These are phyloP conservation scores for Eumacrocentrus americanus DNA, from an alignment of 2,888 invertebrate species.

Conservation along the genomic window DNA sequence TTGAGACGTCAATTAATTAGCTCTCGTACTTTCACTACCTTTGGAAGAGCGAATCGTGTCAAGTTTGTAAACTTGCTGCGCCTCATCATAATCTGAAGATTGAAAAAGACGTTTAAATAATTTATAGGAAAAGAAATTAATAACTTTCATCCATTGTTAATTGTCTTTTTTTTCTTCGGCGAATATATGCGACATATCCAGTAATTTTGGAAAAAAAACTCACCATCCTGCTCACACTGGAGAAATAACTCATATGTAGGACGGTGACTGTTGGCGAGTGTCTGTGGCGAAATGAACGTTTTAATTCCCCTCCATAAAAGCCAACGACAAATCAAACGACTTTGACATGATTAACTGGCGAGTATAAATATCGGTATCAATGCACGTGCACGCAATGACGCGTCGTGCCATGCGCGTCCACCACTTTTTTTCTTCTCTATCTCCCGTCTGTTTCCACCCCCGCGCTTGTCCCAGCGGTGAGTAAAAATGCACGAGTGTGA, in stretches of 20 bases:
- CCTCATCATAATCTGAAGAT: too few relatives aligned
- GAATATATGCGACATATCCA: constrained; percentile 36
- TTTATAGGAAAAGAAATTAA: background rate
- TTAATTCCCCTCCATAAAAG: constrained; percentile 61
- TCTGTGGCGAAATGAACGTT: constrained; percentile 61
- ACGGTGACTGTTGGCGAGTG: constrained; percentile 56
- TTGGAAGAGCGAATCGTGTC: constrained; percentile 32
- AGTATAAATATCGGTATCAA: constrained; percentile 61
- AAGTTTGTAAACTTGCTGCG: constrained; percentile 31
- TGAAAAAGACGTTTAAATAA: constrained; percentile 10
- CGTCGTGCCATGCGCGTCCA: constrained; percentile 46
- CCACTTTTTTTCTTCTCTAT: constrained; percentile 24
- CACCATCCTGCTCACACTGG: constrained; percentile 29
- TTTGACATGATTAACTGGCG: constrained; percentile 61
- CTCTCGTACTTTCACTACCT: constrained; percentile 33
- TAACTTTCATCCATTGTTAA: too few relatives aligned
- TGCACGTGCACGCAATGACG: constrained; percentile 58
- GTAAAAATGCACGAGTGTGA: constrained; percentile 2
- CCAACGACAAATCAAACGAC: constrained; percentile 61
- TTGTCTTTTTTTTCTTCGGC: constrained; percentile 8
- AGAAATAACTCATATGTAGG: constrained; percentile 53
- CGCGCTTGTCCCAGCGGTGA: constrained; percentile 15
- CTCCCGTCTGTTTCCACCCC: constrained; percentile 24
- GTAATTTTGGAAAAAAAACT: constrained; percentile 58
- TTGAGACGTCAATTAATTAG: constrained; percentile 54